Evolutionary conservation across 2,113 vertebrate species (phyloP).

Genomic region (Rhabdomys dilectus): DNA sequence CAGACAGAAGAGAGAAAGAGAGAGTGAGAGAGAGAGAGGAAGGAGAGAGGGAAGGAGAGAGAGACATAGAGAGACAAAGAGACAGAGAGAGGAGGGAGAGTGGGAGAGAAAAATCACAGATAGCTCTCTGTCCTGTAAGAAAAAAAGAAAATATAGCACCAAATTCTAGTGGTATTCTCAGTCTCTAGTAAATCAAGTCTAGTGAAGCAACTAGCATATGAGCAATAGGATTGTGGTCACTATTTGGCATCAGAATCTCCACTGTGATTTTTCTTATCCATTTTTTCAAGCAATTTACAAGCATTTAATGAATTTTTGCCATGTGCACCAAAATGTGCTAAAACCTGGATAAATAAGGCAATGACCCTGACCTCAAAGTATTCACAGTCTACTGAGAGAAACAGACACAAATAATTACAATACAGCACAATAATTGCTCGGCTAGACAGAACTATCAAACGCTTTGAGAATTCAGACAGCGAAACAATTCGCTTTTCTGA

Average conservation of each 20-base stretch:
- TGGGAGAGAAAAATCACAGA: background rate
- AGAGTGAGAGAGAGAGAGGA: too few species aligned
- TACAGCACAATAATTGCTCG: slow-evolving; percentile 43
- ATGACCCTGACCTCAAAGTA: background rate
- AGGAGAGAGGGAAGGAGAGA: too few species aligned
- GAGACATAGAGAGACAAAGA: too few species aligned
- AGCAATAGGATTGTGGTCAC: background rate
- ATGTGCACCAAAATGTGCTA: slow-evolving; percentile 41
- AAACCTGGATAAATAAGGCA: slow-evolving; percentile 43
- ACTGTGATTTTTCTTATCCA: slow-evolving; percentile 19
- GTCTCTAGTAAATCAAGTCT: background rate
- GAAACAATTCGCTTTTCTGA: slow-evolving; percentile 59
- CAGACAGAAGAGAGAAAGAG: too few species aligned
- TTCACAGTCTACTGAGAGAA: slow-evolving; percentile 43
- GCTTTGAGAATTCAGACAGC: slow-evolving; percentile 45
- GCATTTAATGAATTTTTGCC: slow-evolving; percentile 45
- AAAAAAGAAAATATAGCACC: background rate
- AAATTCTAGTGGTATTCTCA: background rate
- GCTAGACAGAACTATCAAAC: slow-evolving; percentile 52
- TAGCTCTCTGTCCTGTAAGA: background rate
- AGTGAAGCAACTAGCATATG: background rate
- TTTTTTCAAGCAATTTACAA: slow-evolving; percentile 14
- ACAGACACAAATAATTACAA: slow-evolving; percentile 58
- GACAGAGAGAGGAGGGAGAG: too few species aligned
- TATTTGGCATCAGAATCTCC: background rate